Conservation (phyloP, 2,888 invertebrate genomes). For the Laspeyria flexula region DNA sequence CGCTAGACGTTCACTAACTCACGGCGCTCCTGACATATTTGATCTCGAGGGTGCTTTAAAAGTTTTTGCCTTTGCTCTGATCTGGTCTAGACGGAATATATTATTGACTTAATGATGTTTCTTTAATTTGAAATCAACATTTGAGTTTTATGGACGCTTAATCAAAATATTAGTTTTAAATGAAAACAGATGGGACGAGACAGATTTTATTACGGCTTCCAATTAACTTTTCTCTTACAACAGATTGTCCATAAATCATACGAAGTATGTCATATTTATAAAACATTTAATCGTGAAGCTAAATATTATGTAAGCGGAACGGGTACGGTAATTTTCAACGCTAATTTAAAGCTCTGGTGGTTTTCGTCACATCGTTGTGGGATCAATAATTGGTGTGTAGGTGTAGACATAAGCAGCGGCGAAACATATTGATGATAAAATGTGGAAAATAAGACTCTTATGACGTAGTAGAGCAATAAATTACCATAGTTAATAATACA, state of each 20-base stretch:
- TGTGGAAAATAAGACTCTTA: slow-evolving; percentile 11
- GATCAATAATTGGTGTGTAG: slow-evolving; percentile 60
- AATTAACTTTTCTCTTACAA: not conserved
- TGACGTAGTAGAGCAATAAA: slow-evolving; percentile 3
- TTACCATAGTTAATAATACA: not conserved
- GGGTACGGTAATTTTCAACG: slow-evolving; percentile 69
- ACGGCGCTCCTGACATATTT: slow-evolving; percentile 71
- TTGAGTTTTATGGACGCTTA: not conserved
- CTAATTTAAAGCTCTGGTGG: slow-evolving; percentile 63
- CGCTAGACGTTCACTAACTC: slow-evolving; percentile 63
- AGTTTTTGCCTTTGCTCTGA: slow-evolving; percentile 62
- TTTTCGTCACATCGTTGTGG: slow-evolving; percentile 58
- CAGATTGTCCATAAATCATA: slow-evolving; percentile 17
- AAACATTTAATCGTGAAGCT: slow-evolving; percentile 28
- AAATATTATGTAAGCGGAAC: slow-evolving; percentile 50
- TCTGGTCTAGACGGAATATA: slow-evolving; percentile 69
- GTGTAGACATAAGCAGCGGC: slow-evolving; percentile 31
- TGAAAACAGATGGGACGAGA: not conserved
- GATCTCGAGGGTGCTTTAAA: slow-evolving; percentile 71
- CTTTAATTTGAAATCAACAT: not conserved
- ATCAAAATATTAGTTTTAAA: not conserved
- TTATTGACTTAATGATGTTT: slow-evolving; percentile 39
- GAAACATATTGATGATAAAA: slow-evolving; percentile 6
- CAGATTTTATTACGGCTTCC: not conserved
- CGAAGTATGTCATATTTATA: slow-evolving; percentile 21